Conservation (phyloP, 2,113 vertebrate species). For the Coptodon bakossiorum region DNA sequence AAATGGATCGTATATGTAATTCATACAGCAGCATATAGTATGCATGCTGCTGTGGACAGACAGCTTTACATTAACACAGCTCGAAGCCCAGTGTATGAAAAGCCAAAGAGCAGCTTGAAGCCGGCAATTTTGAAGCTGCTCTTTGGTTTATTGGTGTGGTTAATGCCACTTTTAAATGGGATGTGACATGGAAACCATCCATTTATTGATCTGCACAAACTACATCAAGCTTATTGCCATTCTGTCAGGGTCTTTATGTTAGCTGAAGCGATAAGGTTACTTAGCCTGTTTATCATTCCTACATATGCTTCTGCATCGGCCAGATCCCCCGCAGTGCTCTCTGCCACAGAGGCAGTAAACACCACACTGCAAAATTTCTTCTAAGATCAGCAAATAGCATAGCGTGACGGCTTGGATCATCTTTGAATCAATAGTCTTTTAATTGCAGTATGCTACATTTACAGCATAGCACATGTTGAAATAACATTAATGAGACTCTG, state of each 20-base stretch:
- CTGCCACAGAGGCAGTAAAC: conserved; percentile 11
- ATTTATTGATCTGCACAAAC: background rate
- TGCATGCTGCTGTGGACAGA: background rate
- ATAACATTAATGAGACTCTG: background rate
- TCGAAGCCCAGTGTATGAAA: background rate
- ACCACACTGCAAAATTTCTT: conserved; percentile 8
- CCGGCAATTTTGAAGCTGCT: background rate
- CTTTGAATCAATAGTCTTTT: conserved; percentile 13
- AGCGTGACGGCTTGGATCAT: background rate
- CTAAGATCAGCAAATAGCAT: background rate
- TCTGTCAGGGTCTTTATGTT: conserved; percentile 27
- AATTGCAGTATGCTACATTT: background rate
- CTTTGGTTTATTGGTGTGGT: background rate
- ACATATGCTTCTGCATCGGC: conserved; percentile 22
- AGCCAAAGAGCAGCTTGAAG: background rate
- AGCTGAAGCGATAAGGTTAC: conserved; percentile 36
- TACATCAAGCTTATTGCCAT: conserved; percentile 37
- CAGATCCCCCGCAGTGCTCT: conserved; percentile 24
- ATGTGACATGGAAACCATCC: background rate
- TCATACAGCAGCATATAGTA: background rate
- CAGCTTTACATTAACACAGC: background rate
- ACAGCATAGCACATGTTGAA: background rate
- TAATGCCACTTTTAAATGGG: background rate
- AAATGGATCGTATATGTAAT: background rate
- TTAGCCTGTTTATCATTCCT: conserved; percentile 52